These are phyloP conservation scores for Strigops habroptila DNA, from an alignment of 2,113 vertebrate species.

Conservation along the genomic window DNA sequence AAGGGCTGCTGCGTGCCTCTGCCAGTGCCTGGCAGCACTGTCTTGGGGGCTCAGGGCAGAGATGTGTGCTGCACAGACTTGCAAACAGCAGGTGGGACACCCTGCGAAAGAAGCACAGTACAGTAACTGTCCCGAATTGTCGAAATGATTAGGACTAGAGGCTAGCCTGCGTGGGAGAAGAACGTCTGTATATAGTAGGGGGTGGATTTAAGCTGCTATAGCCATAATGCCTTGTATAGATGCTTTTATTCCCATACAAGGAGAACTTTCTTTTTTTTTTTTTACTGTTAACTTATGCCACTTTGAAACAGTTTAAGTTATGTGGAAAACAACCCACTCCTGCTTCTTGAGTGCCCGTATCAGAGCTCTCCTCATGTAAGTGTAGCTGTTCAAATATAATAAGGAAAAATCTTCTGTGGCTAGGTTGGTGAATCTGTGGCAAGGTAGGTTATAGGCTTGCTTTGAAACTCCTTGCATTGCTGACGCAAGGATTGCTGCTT, in stretches of 20 bases:
- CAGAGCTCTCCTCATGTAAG: neutral
- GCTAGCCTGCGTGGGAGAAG: neutral
- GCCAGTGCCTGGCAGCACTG: neutral
- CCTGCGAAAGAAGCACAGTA: neutral
- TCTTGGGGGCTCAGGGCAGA: neutral
- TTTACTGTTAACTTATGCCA: neutral
- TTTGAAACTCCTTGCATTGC: neutral
- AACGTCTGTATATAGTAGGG: neutral
- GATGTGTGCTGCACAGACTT: neutral
- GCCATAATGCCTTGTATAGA: neutral
- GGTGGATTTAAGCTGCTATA: slow-evolving; percentile 4
- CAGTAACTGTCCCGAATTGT: neutral
- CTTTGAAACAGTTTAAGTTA: neutral
- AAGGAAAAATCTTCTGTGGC: neutral
- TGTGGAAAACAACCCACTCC: slow-evolving; percentile 2
- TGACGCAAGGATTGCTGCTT: neutral
- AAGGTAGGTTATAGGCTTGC: neutral
- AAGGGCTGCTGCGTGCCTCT: neutral
- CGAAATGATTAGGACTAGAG: neutral
- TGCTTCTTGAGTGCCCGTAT: neutral
- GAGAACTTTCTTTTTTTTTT: neutral
- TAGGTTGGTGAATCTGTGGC: neutral
- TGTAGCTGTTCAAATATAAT: neutral
- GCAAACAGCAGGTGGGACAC: neutral
- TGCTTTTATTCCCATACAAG: neutral